These are phyloP conservation scores for Cydia pomonella DNA, from an alignment of 1,140 invertebrate species.

Conservation along the genomic window DNA sequence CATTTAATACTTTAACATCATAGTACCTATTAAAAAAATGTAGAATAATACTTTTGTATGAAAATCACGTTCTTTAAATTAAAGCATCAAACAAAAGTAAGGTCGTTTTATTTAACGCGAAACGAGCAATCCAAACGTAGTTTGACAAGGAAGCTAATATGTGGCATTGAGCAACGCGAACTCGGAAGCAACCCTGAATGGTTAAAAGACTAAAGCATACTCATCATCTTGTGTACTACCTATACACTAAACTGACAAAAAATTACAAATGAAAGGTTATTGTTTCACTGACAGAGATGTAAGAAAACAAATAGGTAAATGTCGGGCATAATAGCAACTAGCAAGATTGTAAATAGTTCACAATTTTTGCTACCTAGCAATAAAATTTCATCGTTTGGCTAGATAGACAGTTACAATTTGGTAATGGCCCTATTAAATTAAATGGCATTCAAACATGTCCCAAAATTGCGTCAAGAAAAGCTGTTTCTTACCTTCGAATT, in stretches of 20 bases:
- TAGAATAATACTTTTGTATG: not conserved
- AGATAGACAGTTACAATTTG: not conserved
- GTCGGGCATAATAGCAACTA: not conserved
- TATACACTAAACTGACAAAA: not conserved
- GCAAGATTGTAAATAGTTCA: not conserved
- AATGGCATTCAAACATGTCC: not conserved
- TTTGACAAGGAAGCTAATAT: slow-evolving; percentile 28
- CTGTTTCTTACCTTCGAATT: not conserved
- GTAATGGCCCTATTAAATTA: not conserved
- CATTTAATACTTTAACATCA: slow-evolving; percentile 8
- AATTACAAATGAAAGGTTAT: not conserved
- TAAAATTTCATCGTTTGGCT: not conserved
- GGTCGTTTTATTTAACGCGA: slow-evolving; percentile 21
- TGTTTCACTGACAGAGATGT: not conserved
- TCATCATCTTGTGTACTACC: slow-evolving; percentile 13
- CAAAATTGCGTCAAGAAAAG: not conserved
- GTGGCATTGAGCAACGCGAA: slow-evolving; percentile 10
- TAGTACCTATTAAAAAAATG: not conserved
- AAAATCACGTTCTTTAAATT: not conserved
- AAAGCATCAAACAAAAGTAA: not conserved
- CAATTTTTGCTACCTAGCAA: not conserved
- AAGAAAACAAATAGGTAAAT: slow-evolving; percentile 8
- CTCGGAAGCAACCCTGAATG: slow-evolving; percentile 30
- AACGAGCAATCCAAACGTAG: slow-evolving; percentile 6
- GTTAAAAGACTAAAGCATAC: slow-evolving; percentile 31